A percentile compares a stretch with the other conserved stretches of the same genome.
These are phyloP conservation scores for Trididemnum clinides DNA, from an alignment of 23 tunicate species.

Conservation along the genomic window DNA sequence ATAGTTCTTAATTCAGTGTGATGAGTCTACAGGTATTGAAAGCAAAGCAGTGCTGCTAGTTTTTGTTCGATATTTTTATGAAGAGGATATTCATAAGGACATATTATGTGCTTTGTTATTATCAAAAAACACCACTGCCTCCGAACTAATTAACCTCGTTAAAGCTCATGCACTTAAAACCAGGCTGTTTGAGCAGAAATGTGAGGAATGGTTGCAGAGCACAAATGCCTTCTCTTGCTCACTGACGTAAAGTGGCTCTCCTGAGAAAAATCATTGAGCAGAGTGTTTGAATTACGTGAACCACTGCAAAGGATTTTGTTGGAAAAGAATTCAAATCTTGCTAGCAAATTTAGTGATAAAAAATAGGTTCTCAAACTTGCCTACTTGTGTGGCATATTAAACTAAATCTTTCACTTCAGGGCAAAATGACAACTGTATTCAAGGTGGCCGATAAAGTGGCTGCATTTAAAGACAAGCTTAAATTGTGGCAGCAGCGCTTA, in stretches of 20 bases:
- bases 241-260: conserved; percentile 47
- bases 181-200: too few species aligned
- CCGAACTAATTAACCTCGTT: too few species aligned
- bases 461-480: conserved; percentile 18
- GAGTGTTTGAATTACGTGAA: conserved; percentile 29
- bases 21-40: too few species aligned
- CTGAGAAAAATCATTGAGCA: neutral
- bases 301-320: conserved; percentile 3
- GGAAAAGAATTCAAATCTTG: conserved; percentile 20
- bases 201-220: too few species aligned
- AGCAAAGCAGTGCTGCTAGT: too few species aligned
- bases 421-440: conserved; percentile 25
- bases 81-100: too few species aligned
- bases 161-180: too few species aligned
- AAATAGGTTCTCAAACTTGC: conserved; percentile 59
- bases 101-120: too few species aligned
- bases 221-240: too few species aligned
- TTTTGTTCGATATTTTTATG: too few species aligned
- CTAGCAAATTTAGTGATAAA: conserved; percentile 32
- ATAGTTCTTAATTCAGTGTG: too few species aligned
- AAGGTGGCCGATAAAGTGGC: conserved; percentile 20
- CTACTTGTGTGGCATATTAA: conserved; percentile 63
- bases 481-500: conserved; percentile 15
- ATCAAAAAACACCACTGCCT: too few species aligned
- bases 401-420: conserved; percentile 24